Conservation (phyloP, 2,797 vertebrate species). For the Thunnus albacares region DNA sequence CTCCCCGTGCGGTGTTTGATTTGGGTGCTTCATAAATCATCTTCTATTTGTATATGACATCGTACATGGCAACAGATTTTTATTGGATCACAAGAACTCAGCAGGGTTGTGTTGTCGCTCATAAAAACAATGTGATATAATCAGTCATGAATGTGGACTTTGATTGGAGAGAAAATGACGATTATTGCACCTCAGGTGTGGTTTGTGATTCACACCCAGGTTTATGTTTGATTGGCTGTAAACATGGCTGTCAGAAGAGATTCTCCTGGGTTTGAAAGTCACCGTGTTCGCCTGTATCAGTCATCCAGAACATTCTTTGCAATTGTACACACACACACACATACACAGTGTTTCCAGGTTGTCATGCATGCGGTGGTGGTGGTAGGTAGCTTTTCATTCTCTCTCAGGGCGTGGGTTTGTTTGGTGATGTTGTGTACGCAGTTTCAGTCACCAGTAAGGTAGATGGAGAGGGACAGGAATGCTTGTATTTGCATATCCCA, state of each 20-base stretch:
- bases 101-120: neutral
- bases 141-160: neutral
- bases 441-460: conserved; percentile 38
- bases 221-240: conserved; percentile 21
- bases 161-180: neutral
- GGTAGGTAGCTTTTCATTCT: neutral
- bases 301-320: conserved; percentile 26
- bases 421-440: conserved; percentile 43
- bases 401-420: conserved; percentile 54
- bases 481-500: conserved; percentile 57
- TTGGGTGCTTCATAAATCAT: neutral
- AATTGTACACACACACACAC: neutral
- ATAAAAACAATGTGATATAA: neutral
- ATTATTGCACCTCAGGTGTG: conserved; percentile 1
- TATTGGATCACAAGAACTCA: neutral
- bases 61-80: neutral
- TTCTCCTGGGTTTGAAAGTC: conserved; percentile 42
- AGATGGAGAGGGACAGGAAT: conserved; percentile 46
- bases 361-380: conserved; percentile 6
- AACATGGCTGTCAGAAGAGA: conserved; percentile 9
- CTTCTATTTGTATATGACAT: neutral
- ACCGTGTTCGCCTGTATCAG: conserved; percentile 30
- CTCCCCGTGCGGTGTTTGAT: too few species aligned
- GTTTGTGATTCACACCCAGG: neutral
- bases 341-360: conserved; percentile 20